These are phyloP conservation scores for Agrypnus murinus DNA, from an alignment of 2,888 invertebrate species.

Conservation along the genomic window DNA sequence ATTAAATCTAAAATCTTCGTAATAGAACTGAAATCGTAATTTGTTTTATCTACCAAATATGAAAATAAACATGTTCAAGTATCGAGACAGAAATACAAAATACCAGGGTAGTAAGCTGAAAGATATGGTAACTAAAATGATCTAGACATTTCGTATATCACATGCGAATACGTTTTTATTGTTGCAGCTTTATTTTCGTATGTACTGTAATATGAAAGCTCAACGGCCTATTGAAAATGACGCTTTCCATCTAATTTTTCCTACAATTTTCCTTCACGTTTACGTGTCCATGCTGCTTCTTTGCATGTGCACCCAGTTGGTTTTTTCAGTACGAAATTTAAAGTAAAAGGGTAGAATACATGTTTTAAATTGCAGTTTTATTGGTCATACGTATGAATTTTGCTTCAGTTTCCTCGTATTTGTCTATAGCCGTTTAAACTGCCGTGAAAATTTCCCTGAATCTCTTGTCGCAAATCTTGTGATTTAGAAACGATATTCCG, in stretches of 20 bases:
- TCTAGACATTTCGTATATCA: slow-evolving; percentile 33
- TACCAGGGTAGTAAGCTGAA: slow-evolving; percentile 10
- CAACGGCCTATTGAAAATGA: slow-evolving; percentile 43
- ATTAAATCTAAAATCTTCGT: no score
- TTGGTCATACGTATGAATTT: slow-evolving; percentile 34
- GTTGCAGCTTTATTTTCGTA: slow-evolving; percentile 28
- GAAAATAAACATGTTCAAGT: neutral
- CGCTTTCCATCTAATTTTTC: neutral
- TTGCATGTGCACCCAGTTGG: neutral
- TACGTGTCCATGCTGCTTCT: neutral
- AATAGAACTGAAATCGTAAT: no score
- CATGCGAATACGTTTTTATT: slow-evolving; percentile 36
- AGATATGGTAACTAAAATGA: slow-evolving; percentile 40
- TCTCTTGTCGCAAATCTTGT: slow-evolving; percentile 11
- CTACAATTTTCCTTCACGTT: neutral
- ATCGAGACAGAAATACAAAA: slow-evolving; percentile 3
- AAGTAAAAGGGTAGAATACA: neutral
- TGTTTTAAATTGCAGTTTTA: slow-evolving; percentile 30
- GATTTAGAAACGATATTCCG: neutral
- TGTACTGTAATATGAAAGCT: slow-evolving; percentile 40
- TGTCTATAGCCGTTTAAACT: slow-evolving; percentile 22
- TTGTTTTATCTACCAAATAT: no score
- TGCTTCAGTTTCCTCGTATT: slow-evolving; percentile 22
- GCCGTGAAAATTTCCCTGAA: slow-evolving; percentile 15
- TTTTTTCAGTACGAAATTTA: neutral